Conservation (phyloP, 2,797 vertebrate species). For the Coluber constrictor region DNA sequence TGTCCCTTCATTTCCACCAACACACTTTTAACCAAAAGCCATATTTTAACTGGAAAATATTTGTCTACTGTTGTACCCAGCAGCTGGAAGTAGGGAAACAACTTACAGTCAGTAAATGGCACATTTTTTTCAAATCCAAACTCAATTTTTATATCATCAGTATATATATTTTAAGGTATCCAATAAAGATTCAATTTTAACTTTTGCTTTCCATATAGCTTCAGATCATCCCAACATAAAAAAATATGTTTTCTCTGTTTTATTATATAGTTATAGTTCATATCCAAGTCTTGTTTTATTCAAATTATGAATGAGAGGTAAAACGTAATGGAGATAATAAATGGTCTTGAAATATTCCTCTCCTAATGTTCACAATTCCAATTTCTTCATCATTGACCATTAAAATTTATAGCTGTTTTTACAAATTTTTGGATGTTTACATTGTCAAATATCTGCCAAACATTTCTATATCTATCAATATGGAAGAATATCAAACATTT, state of each 20-base stretch:
- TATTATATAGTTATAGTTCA: not conserved
- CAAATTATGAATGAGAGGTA: not conserved
- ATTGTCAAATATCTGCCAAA: not conserved
- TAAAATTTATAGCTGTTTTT: not conserved
- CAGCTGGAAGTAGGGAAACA: not conserved
- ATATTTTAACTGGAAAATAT: not conserved
- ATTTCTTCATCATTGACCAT: not conserved
- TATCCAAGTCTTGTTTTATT: not conserved
- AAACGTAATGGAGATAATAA: not conserved
- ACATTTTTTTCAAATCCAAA: not conserved
- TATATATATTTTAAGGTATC: not conserved
- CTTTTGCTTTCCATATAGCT: not conserved
- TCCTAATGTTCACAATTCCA: not conserved
- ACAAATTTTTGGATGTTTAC: not conserved
- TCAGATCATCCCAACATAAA: not conserved
- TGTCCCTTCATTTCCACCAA: rapidly evolving
- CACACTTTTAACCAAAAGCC: not conserved
- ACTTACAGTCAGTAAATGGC: not conserved
- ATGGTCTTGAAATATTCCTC: not conserved
- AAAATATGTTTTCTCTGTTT: not conserved
- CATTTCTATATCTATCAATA: not conserved
- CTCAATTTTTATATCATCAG: not conserved
- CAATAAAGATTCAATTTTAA: not conserved
- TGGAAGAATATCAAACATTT: not conserved
- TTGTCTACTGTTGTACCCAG: rapidly evolving